Evolutionary conservation across 2,113 vertebrate genomes (phyloP), one percentile per base, ranked within the genome.

Genomic region (Triplophysa rosa): DNA sequence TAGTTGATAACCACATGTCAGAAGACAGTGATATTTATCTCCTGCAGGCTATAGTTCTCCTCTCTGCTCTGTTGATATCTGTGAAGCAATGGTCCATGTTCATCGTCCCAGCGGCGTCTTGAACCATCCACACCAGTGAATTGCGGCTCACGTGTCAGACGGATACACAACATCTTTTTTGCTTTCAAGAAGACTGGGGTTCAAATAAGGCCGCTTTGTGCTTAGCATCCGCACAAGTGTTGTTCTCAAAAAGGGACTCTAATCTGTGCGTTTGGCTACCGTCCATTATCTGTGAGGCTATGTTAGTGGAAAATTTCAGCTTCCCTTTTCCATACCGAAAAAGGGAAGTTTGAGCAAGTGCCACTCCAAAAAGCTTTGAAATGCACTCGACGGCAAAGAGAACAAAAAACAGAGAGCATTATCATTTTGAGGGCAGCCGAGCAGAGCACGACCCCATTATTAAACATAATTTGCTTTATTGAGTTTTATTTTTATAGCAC

Each of bases 1-100:
- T 67, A 88, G 78, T 87, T 87, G 85, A 90, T 89, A 87, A 84
- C 77, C 67, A 77, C 84, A 87, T 85, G 86, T 88, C 88, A 89
- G 81, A 86, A 86, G 47, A 14, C 77, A 64, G 71, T 80, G 59
- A 75, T 80, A 82, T 80, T 84, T 63, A 82, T 83, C 64, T 80
- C n/a, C 76, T 45, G 23, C 62, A 66, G 9, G 37, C 11, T 58
- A 70, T 79, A 79, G 42, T 58, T 56, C 68, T 47, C 70, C 82
- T 47, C 16, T 84, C 72, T 64, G 33, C 59, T 52, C 64, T 54
- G n/a, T 63, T 73, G 68, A 83, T 79, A 67, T 87, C 79, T 82
- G 79, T 85, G 77, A 83, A 77, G 77, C 73, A 87, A 74, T 75
- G 71, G 63, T 75, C 68, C 77, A 33, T 59, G 72, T 83, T 80